Percentiles rank a stretch among this genome's conserved stretches.
Evolutionary conservation across 2,888 invertebrate species (phyloP).

Genomic region (Drosophila kokeensis): DNA sequence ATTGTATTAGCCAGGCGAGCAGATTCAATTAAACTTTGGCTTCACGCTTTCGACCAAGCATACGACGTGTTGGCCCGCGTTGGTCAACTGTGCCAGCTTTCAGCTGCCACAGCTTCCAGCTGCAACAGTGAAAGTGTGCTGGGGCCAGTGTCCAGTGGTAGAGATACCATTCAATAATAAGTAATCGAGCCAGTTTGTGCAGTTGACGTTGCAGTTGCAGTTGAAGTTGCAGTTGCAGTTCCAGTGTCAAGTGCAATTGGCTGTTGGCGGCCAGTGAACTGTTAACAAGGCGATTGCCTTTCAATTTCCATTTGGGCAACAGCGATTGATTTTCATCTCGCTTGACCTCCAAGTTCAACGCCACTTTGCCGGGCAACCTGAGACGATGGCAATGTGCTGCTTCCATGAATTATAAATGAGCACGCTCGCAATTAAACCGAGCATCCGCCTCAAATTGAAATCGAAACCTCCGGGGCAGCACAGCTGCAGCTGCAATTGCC

Average conservation of each 20-base stretch:
- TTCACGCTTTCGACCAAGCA: slow-evolving; percentile 75
- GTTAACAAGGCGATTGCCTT: slow-evolving; percentile 43
- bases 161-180: slow-evolving; percentile 24
- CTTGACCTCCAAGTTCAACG: slow-evolving; percentile 69
- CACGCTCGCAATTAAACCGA: slow-evolving; percentile 66
- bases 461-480: slow-evolving; percentile 66
- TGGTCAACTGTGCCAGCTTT: slow-evolving; percentile 2
- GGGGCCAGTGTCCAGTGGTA: neutral
- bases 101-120: slow-evolving; percentile 5
- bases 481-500: slow-evolving; percentile 5
- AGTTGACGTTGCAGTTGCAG: slow-evolving; percentile 31
- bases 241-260: slow-evolving; percentile 71
- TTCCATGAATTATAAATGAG: slow-evolving; percentile 64
- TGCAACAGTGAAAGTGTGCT: slow-evolving; percentile 64
- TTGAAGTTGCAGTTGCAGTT: slow-evolving; percentile 28
- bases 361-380: slow-evolving; percentile 47
- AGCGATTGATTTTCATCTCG: slow-evolving; percentile 59
- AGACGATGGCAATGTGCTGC: slow-evolving; percentile 42
- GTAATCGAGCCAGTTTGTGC: slow-evolving; percentile 42
- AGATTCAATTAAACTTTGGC: slow-evolving; percentile 78
- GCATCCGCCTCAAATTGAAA: slow-evolving; percentile 80
- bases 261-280: slow-evolving; percentile 63
- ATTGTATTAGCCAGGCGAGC: slow-evolving; percentile 34
- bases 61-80: slow-evolving; percentile 52
- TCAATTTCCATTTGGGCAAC: slow-evolving; percentile 51